Evolutionary conservation across 2,888 invertebrate species (phyloP).

Genomic region (Agonopterix heracliana): DNA sequence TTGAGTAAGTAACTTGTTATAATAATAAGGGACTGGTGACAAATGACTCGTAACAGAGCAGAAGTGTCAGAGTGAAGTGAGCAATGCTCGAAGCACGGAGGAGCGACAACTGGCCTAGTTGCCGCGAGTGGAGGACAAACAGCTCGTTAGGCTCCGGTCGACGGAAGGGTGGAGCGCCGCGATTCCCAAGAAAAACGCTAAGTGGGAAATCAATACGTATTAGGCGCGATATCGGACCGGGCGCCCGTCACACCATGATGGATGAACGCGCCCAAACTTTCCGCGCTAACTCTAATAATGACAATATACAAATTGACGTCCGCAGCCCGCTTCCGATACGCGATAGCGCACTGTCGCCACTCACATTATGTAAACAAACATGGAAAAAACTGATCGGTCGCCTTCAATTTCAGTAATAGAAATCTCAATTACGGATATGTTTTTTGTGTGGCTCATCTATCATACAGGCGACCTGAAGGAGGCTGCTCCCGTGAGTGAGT

Average conservation of each 20-base stretch:
- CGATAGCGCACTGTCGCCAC: conserved; percentile 63
- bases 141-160: conserved; percentile 67
- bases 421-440: conserved; percentile 74
- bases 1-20: too few species aligned
- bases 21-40: not conserved
- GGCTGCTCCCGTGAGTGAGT: conserved; percentile 47
- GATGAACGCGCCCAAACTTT: conserved; percentile 72
- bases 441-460: conserved; percentile 70
- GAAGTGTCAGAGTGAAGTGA: not conserved
- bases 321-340: conserved; percentile 65
- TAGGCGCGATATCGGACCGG: conserved; percentile 73
- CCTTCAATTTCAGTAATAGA: conserved; percentile 72
- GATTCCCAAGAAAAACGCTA: conserved; percentile 73
- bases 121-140: conserved; percentile 69
- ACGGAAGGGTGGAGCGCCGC: conserved; percentile 72
- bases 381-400: conserved; percentile 60
- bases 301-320: conserved; percentile 76
- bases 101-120: conserved; percentile 45
- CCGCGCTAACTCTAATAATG: conserved; percentile 70
- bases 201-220: conserved; percentile 77
- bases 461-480: conserved; percentile 54
- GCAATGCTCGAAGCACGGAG: conserved; percentile 7
- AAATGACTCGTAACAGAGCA: not conserved
- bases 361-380: conserved; percentile 73
- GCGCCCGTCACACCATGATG: conserved; percentile 72